Evolutionary conservation across 2,797 vertebrate species (phyloP), one percentile per base, ranked within the genome.

Genomic region (Schizopygopsis pylzovi): DNA sequence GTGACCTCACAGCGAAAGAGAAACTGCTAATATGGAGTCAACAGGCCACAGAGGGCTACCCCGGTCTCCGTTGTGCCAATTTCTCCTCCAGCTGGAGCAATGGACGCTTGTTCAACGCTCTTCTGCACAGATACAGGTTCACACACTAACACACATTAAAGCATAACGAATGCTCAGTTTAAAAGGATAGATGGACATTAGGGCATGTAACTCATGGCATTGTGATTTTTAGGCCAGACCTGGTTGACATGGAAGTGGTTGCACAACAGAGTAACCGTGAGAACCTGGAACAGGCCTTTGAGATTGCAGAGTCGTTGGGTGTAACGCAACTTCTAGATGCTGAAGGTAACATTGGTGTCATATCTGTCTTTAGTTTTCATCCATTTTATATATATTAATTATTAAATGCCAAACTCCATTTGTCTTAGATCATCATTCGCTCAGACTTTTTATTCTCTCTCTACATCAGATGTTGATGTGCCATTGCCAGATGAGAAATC

Each of bases 1-100:
- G 96, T 49, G 98, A 99, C 89, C 97, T 99, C 96, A 98, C 98
- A 0, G 98, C 98, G 92, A 99, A 99, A 95, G 98, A 99, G 92
- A 99, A 98, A 93, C 96, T 99, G 92, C 95, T 99, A 75, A 89
- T 99, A 83, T 99, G 98, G 98, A 98, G 97, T 11, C 97, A 98
- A 94, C 96, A 99, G 92, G 97, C 98, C 87, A 97, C 94, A 0
- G 97, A 98, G 37, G 97, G 97, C 87, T 99, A 98, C 92, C 93
- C 97, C 1, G 97, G 97, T 82, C 93, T 98, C 37, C 98, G 97
- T 91, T 99, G 98, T 81, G 93, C 93, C 95, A 99, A 99, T 95
- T 99, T 99, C 95, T 97, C 97, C 20, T 98, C 98, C 0, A 97
- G 96, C 91, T 99, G 98, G 98, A 98, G 96, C 71, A 93, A 99